Evolutionary conservation across 2,113 vertebrate genomes (phyloP), one percentile per base, ranked within the genome.

Genomic region (Amphiprion ocellaris): DNA sequence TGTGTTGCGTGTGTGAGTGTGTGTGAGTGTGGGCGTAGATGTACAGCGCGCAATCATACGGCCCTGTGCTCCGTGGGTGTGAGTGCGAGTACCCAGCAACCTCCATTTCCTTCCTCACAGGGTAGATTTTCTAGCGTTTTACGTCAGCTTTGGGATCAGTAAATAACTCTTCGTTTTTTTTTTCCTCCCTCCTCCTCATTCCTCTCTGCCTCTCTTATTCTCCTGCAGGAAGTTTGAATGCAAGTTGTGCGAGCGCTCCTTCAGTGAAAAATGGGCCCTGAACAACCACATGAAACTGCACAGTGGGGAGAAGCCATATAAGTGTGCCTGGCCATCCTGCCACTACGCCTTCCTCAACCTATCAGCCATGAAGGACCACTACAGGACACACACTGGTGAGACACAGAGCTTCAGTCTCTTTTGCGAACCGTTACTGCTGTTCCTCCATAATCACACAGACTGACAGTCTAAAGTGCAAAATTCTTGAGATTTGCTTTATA

Each of bases 251-350:
- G 97, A 99, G 54, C 95, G 98, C 80, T 97, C 96, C 87, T 99
- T 99, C 92, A 97, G 96, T 0, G 98, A 99, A 95, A 99, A 97
- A 91, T 99, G 98, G 98, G 97, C 98, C 5, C 94, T 99, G 80
- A 99, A 98, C 95, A 99, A 99, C 94, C 98, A 99, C 92, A 97
- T 97, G 97, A 99, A 99, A 81, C 97, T 99, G 70, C 98, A 99
- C 95, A 98, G 96, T 0, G 98, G 98, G 80, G 96, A 99, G 89
- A 99, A 99, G 91, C 98, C 98, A 0, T 99, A 96, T 85, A 99
- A 99, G 92, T 99, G 98, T 54, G 92, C 93, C 79, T 99, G 98
- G 98, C 96, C 96, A 3, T 97, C 97, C 23, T 99, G 98, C 90
- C 98, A 99, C 93, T 99, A 99, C 16, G 96, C 97, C 77, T 99